Conservation (phyloP, 2,113 vertebrate species). For the Serilophus lunatus region DNA sequence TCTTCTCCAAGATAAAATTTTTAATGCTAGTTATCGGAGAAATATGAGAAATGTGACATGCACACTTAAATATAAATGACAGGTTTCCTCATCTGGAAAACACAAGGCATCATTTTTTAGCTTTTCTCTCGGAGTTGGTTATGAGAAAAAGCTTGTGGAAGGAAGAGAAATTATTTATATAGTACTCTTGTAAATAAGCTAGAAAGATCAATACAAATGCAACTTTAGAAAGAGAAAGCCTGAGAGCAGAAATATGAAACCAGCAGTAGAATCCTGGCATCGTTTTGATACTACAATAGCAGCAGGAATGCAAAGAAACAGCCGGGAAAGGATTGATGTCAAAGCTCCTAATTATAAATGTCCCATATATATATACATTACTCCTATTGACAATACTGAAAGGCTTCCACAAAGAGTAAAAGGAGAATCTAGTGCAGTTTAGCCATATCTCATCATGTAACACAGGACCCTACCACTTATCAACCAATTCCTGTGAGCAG, state of each 20-base stretch:
- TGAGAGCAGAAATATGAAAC: background rate
- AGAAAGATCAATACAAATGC: background rate
- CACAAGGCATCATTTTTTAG: background rate
- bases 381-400: background rate
- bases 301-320: background rate
- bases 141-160: background rate
- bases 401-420: background rate
- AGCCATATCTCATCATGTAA: background rate
- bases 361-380: background rate
- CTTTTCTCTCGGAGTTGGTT: constrained; percentile 1
- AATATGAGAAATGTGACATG: background rate
- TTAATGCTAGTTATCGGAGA: background rate
- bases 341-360: background rate
- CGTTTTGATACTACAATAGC: background rate
- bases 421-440: background rate
- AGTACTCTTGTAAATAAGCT: background rate
- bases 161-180: constrained; percentile 16
- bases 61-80: background rate
- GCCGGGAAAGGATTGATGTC: background rate
- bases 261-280: background rate
- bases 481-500: background rate
- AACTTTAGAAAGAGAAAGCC: background rate
- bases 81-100: background rate
- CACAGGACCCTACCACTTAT: background rate
- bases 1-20: background rate